Percentiles rank a stretch among this genome's conserved stretches.
Conservation (phyloP, 2,797 vertebrate genomes). For the Anniella stebbinsi region DNA sequence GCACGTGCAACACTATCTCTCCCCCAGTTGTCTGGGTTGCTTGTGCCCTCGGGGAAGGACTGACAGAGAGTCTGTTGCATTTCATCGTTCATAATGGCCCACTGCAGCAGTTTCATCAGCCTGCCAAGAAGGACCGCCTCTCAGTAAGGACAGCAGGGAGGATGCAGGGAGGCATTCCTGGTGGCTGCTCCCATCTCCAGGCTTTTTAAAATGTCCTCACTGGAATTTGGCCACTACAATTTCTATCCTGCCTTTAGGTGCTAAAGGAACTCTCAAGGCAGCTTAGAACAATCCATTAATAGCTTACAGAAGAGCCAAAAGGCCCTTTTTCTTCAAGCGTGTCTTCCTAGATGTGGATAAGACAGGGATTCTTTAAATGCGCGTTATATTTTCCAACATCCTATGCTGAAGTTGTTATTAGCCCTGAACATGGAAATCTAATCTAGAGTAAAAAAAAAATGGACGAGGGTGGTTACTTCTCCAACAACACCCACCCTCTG, state of each 20-base stretch:
- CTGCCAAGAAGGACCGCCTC: neutral
- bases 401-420: neutral
- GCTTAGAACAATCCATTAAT: neutral
- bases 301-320: neutral
- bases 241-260: neutral
- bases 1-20: neutral
- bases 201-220: neutral
- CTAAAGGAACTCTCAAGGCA: neutral
- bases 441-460: neutral
- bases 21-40: neutral
- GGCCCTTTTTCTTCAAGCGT: neutral
- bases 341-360: no score
- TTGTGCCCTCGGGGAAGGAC: neutral
- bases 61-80: neutral
- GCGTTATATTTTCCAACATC: neutral
- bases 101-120: neutral
- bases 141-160: neutral
- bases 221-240: neutral
- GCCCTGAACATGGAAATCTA: neutral
- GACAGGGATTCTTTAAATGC: neutral
- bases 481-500: neutral
- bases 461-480: neutral
- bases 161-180: neutral
- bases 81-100: neutral
- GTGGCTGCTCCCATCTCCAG: neutral